Percentiles rank a stretch among this genome's conserved stretches.
Conservation (phyloP, 37 sponge, comb jelly and placozoan species). For the Crambe crambe region DNA sequence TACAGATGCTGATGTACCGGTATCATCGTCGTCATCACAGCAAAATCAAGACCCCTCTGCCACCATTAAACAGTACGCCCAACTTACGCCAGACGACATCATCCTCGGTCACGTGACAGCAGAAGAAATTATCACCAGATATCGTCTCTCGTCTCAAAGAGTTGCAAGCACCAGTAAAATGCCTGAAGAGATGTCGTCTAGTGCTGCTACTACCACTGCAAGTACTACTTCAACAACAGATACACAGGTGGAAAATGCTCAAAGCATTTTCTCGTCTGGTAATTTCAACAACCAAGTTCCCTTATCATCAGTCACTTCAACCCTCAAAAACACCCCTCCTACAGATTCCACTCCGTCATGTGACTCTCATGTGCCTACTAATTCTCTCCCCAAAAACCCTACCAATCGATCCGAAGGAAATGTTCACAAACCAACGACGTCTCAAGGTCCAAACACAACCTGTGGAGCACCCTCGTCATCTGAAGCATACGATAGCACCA, state of each 20-base stretch:
- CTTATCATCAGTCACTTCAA: not conserved
- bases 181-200: not conserved
- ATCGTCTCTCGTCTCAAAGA: not conserved
- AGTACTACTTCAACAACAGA: not conserved
- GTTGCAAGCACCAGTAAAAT: not conserved
- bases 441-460: not conserved
- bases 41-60: not conserved
- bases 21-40: not conserved
- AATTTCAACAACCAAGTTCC: slow-evolving; percentile 27
- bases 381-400: too few relatives aligned
- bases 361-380: not conserved
- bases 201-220: not conserved
- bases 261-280: slow-evolving; percentile 40
- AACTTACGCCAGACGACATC: slow-evolving; percentile 14
- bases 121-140: not conserved
- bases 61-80: not conserved
- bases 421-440: not conserved
- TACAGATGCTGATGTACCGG: not conserved
- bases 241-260: slow-evolving; percentile 12
- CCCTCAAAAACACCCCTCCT: not conserved
- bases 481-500: not conserved
- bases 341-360: not conserved
- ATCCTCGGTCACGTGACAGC: slow-evolving; percentile 7
- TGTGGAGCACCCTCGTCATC: not conserved
- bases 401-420: not conserved